Base-by-base conservation (phyloP, 2,888 invertebrate genomes). In the Kryphioiulus occultus region DNA sequence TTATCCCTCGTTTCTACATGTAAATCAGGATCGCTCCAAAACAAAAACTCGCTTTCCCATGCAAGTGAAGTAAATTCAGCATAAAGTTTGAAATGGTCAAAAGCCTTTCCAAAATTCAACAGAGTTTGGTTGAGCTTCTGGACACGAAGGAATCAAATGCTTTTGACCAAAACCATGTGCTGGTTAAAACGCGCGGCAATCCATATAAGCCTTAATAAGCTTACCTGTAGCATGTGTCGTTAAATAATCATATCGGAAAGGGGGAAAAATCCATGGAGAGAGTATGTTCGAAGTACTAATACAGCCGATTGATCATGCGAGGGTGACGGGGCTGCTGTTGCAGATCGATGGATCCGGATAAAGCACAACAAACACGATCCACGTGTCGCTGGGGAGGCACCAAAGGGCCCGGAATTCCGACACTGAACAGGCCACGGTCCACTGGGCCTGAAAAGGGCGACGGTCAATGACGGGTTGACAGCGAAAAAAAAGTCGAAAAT, bases 271-370 rank as follows among this genome's bases (percentile, higher is more conserved):
- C 68, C 68, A 68, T 26, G 26, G 12, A 68, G 26, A 68, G 68
- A 12, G 53, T 53, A n/a, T n/a, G 53, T n/a, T 53, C 4, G 19
- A n/a, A n/a, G n/a, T 5, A 53, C 10, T 26, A 68, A 26, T 26
- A 26, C 68, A 10, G 68, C 68, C 68, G 22, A 22, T 26, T 26
- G 68, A 68, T 26, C 68, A 68, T 26, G 68, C 68, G 68, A 68
- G 68, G 68, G 22, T n/a, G 53, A 53, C 53, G n/a, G 53, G 53
- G 53, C n/a, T 53, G 53, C n/a, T 26, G 68, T 26, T 68, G 26
- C 68, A 68, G 68, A 68, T 68, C 68, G 26, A 68, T 68, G 68
- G 68, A 68, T 68, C 68, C 68, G 68, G 68, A 68, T 68, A 68
- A 59, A 68, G 68, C 68, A 68, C 68, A 22, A 68, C 68, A 68